Conservation (phyloP, 2,113 vertebrate genomes). For the Gambusia affinis region DNA sequence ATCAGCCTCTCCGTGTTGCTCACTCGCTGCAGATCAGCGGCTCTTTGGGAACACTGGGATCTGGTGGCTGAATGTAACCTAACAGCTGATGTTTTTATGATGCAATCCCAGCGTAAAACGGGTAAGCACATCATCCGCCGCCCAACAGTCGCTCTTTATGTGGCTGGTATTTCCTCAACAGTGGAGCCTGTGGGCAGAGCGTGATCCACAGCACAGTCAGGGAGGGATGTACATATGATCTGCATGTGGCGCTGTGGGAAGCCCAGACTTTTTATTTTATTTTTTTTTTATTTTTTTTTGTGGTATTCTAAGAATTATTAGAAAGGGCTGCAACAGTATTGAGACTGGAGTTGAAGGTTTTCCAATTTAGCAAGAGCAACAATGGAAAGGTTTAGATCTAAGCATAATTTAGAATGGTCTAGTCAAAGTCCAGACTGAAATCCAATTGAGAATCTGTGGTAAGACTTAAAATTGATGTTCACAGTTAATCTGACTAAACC, state of each 20-base stretch:
- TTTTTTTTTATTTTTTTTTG: too few relatives aligned
- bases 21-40: slow-evolving; percentile 39
- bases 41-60: slow-evolving; percentile 29
- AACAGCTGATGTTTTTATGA: slow-evolving; percentile 66
- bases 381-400: too few relatives aligned
- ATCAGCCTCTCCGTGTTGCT: slow-evolving; percentile 34
- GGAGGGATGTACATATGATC: neutral
- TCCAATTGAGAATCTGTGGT: too few relatives aligned
- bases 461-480: too few relatives aligned
- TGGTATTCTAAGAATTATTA: neutral
- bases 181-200: slow-evolving; percentile 31
- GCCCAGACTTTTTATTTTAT: neutral
- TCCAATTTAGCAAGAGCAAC: too few relatives aligned
- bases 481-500: too few relatives aligned
- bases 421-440: too few relatives aligned
- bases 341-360: too few relatives aligned
- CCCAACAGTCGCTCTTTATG: slow-evolving; percentile 38
- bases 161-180: slow-evolving; percentile 45
- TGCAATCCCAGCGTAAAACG: slow-evolving; percentile 58
- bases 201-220: slow-evolving; percentile 4
- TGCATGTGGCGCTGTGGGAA: neutral
- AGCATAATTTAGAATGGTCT: too few relatives aligned
- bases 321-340: neutral
- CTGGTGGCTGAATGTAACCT: slow-evolving; percentile 48
- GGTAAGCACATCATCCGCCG: slow-evolving; percentile 43